Conservation (phyloP, 92 coral and sea anemone genomes). For the Paragorgia papillata region DNA sequence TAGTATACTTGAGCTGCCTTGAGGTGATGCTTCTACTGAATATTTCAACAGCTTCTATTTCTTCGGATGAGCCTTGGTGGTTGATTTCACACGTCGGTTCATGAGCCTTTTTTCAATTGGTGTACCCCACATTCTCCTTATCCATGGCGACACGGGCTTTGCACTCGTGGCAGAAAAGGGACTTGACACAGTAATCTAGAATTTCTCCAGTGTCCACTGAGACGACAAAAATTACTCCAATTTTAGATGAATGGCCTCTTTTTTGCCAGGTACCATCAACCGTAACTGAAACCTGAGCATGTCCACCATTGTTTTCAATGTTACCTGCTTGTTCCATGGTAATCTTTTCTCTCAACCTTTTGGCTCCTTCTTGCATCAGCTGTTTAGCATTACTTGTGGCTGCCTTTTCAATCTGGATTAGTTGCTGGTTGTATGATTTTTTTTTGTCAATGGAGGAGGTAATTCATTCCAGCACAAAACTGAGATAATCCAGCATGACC, state of each 20-base stretch:
- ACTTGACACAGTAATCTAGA: constrained; percentile 64
- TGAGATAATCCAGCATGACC: too few species aligned
- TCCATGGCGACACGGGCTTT: constrained; percentile 41
- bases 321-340: constrained; percentile 43
- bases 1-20: constrained; percentile 56
- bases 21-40: constrained; percentile 49
- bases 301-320: constrained; percentile 35
- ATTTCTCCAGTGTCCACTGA: constrained; percentile 64
- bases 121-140: constrained; percentile 45
- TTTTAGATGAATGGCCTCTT: constrained; percentile 66
- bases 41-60: constrained; percentile 67
- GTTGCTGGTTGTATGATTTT: constrained; percentile 58
- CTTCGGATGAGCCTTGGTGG: constrained; percentile 64
- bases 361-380: constrained; percentile 60
- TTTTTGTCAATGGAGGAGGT: constrained; percentile 65
- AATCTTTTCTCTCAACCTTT: constrained; percentile 45
- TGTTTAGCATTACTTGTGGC: constrained; percentile 56
- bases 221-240: constrained; percentile 67
- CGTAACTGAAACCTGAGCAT: constrained; percentile 50
- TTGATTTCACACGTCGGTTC: too few species aligned
- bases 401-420: constrained; percentile 58
- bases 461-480: constrained; percentile 68
- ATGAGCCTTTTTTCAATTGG: constrained; percentile 53
- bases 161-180: constrained; percentile 66
- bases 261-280: constrained; percentile 75